phyloP scores from a whole-genome alignment of 2,888 invertebrate genomes.

The Macrosiphum euphorbiae region DNA sequence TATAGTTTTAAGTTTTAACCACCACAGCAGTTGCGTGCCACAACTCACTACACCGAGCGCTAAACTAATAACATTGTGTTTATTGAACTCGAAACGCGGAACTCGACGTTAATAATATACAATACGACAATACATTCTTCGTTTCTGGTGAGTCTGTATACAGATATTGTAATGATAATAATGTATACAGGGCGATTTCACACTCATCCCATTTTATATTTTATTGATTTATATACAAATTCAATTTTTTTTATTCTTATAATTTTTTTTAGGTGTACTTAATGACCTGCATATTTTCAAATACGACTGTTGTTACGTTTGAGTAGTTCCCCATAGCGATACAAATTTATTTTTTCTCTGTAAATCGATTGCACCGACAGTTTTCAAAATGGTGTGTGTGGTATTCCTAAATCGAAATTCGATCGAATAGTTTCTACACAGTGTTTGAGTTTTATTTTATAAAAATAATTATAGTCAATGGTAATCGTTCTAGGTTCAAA shows the following conservation, averaged over 20 bases:
- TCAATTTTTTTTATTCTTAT: background rate
- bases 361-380: background rate
- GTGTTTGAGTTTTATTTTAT: background rate
- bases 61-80: constrained; percentile 5
- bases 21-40: background rate
- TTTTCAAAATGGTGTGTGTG: background rate
- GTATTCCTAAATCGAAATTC: background rate
- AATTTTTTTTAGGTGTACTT: background rate
- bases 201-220: background rate
- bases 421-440: background rate
- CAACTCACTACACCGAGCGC: background rate
- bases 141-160: background rate
- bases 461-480: background rate
- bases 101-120: background rate
- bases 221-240: constrained; percentile 2
- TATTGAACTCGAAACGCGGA: background rate
- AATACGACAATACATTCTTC: background rate
- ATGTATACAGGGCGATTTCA: background rate
- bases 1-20: constrained; percentile 9
- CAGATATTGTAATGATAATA: background rate
- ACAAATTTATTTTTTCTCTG: background rate
- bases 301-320: background rate
- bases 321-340: background rate
- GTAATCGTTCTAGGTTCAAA: background rate
- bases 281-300: background rate